Evolutionary conservation across 2,113 vertebrate genomes (phyloP).

Genomic region (Elgaria multicarinata): DNA sequence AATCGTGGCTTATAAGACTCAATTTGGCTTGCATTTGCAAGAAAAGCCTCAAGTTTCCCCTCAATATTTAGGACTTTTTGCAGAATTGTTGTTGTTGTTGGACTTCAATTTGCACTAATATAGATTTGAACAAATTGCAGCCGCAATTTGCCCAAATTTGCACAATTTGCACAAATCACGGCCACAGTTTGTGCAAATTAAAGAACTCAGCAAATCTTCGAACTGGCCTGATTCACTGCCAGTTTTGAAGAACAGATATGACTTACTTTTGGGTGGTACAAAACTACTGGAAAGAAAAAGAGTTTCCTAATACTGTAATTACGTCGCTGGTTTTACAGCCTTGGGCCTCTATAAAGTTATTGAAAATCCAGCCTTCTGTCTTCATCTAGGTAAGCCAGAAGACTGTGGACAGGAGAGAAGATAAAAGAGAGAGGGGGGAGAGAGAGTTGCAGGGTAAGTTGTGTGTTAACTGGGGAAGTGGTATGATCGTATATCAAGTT

Average conservation of each 20-base stretch:
- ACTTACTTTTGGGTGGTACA: not conserved
- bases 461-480: not conserved
- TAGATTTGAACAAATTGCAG: no score
- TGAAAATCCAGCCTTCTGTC: conserved; percentile 5
- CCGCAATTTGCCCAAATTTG: no score
- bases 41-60: no score
- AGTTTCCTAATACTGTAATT: conserved; percentile 12
- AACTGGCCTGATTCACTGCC: no score
- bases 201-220: no score
- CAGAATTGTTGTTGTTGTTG: no score
- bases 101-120: no score
- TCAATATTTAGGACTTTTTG: no score
- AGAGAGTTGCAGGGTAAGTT: not conserved
- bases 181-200: no score
- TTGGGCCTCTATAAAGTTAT: not conserved
- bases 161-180: no score
- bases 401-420: not conserved
- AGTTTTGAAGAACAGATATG: not conserved
- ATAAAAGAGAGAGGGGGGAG: not conserved
- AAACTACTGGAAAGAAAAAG: conserved; percentile 3
- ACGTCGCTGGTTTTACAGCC: not conserved
- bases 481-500: not conserved
- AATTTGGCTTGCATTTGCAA: no score
- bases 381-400: not conserved
- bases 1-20: no score